Base-by-base conservation (phyloP, 1,140 invertebrate genomes). In the Sesamia nonagrioides region DNA sequence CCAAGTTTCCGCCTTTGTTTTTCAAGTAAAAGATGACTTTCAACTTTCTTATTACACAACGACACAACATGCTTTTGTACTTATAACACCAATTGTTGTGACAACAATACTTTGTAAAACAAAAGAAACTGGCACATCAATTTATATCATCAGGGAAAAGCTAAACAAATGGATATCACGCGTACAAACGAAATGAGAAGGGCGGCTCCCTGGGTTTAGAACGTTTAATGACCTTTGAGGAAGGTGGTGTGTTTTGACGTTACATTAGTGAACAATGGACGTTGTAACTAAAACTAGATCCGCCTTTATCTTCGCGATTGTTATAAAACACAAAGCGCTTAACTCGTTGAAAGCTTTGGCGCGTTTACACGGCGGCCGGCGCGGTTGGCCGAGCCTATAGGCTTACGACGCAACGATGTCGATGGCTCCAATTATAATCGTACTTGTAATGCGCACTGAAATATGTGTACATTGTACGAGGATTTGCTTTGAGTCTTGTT, bases 201-300 rank as follows among this genome's bases (percentile, higher is more conserved):
- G 83, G 81, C 79, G 78, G 42, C 80, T 78, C 85, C 89, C 83
- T 84, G 82, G 82, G 84, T 86, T 89, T 84, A 87, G 80, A 88
- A 82, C 84, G 81, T 88, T 87, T 89, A 93, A 93, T 87, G 88
- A 92, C 84, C 83, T 87, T 87, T 79, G 82, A 86, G 83, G 84
- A 86, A 89, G 84, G 81, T 83, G 82, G 69, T 17, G 58, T 78
- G 60, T 54, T 79, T 79, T 90, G 87, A 91, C 88, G 86, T 83
- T 89, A 89, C 91, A 92, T 93, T 92, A 93, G 82, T 81, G 82
- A 89, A 93, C 91, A 93, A 92, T 90, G 78, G 89, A 86, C 77
- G 82, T 83, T 87, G 82, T 85, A 91, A 91, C 88, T 87, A 88
- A 87, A 88, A 85, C 89, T 89, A 86, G 82, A 87, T 84, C 87